Evolutionary conservation across 2,888 invertebrate genomes (phyloP), one percentile per base, ranked within the genome.

Genomic region (Escarpia spicata): DNA sequence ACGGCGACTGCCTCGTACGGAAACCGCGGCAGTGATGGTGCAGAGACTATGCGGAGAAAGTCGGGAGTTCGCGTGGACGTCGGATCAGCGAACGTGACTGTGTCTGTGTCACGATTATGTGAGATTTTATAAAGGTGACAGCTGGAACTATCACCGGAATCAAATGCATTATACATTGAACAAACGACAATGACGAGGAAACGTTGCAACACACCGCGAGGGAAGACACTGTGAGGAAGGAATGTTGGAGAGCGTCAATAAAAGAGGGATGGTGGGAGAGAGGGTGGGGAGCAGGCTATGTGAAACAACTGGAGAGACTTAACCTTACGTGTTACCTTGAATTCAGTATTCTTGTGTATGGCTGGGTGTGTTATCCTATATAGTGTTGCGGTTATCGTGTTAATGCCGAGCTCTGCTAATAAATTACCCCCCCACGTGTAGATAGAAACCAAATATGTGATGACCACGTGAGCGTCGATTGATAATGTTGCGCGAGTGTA

Each of bases 1-100:
- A 91, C 91, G 91, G 91, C 10, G 91, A 91, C 58, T 91, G 91
- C 3, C 45, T 58, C 44, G 91, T 91, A 15, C 37, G 37, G 15
- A 43, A 75, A 26, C 75, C 75, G 75, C 75, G 6, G 75, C 75
- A 75, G 75, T 75, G 75, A 75, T 75, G 19, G 75, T 4, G 37
- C 37, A 37, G 37, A 37, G 37, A 37, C 37, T 37, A 1, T 37
- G 37, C 37, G 37, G 0, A 37, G 37, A 37, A 37, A 37, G 37
- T 37, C 37, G 37, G 37, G 37, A 37, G 37, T 37, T 37, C 37
- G 37, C 37, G 37, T 37, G 37, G 37, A 37, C 37, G 37, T 52
- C 52, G 52, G 12, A 4, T 52, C 12, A 52, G 52, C 52, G 52
- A 52, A 52, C 52, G 52, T 52, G 75, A 19, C 19, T 75, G 26